phyloP scores from a whole-genome alignment of 2,113 vertebrate genomes.

The Phainopepla nitens region DNA sequence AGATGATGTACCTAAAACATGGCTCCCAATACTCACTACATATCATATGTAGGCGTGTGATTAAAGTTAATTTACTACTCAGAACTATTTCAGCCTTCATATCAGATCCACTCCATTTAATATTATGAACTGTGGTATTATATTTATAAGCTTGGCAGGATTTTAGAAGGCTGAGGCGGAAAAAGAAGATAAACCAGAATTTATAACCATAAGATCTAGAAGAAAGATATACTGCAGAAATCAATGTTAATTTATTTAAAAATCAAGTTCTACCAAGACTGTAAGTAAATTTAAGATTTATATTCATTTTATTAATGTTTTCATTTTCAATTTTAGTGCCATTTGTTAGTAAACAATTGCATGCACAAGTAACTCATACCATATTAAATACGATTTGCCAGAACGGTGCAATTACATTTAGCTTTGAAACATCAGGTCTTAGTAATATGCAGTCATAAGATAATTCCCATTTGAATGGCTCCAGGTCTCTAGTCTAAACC shows the following conservation, averaged over 20 bases:
- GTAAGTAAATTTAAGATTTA: neutral
- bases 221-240: neutral
- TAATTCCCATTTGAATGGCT: neutral
- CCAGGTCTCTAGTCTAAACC: neutral
- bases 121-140: neutral
- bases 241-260: neutral
- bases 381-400: neutral
- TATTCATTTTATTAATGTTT: neutral
- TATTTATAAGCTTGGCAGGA: neutral
- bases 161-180: neutral
- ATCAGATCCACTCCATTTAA: neutral
- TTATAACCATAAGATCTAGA: neutral
- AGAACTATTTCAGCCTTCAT: neutral
- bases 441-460: neutral
- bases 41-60: neutral
- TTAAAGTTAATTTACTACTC: conserved; percentile 4
- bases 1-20: neutral
- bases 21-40: neutral
- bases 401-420: neutral
- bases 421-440: neutral
- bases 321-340: neutral
- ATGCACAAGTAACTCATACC: neutral
- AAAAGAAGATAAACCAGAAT: neutral
- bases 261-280: neutral
- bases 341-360: neutral